Conservation (phyloP, 2,797 vertebrate species). For the Xiphorhynchus erythropygius region DNA sequence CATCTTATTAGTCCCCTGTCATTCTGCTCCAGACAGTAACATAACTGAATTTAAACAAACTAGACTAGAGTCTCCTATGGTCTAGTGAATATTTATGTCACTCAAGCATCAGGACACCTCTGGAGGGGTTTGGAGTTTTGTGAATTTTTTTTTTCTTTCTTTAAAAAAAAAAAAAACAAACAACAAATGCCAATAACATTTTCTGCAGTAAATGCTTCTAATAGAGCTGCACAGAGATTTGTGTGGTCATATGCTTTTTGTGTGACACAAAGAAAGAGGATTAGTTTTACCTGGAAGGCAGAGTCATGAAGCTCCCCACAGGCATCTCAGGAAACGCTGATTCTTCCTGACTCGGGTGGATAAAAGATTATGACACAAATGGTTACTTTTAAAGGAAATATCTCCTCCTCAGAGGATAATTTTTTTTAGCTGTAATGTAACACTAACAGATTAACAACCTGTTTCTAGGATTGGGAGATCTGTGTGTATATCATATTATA, state of each 20-base stretch:
- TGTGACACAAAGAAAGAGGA: background rate
- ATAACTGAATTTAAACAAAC: slow-evolving; percentile 48
- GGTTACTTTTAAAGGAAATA: slow-evolving; percentile 6
- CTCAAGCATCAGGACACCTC: background rate
- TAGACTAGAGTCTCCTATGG: slow-evolving; percentile 31
- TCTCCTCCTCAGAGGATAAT: background rate
- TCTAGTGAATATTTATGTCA: slow-evolving; percentile 59
- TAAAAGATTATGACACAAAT: background rate
- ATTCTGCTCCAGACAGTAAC: slow-evolving; percentile 19
- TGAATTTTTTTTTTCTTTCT: too few relatives aligned
- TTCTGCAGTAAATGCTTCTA: slow-evolving; percentile 14
- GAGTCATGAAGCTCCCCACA: background rate
- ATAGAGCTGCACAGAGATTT: slow-evolving; percentile 4
- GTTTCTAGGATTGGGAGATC: background rate
- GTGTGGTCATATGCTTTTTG: background rate
- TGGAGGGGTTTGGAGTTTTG: background rate
- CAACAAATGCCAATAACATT: background rate
- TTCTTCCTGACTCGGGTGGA: background rate
- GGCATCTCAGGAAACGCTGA: slow-evolving; percentile 4
- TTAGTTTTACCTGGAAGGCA: slow-evolving; percentile 12
- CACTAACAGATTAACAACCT: background rate
- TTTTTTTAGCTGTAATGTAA: background rate
- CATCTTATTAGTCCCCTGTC: background rate
- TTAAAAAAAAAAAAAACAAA: too few relatives aligned
- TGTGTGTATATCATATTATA: fast-evolving